Conservation (phyloP, 30 jellyfish, hydroid and myxozoan genomes). For the Cassiopea andromeda region DNA sequence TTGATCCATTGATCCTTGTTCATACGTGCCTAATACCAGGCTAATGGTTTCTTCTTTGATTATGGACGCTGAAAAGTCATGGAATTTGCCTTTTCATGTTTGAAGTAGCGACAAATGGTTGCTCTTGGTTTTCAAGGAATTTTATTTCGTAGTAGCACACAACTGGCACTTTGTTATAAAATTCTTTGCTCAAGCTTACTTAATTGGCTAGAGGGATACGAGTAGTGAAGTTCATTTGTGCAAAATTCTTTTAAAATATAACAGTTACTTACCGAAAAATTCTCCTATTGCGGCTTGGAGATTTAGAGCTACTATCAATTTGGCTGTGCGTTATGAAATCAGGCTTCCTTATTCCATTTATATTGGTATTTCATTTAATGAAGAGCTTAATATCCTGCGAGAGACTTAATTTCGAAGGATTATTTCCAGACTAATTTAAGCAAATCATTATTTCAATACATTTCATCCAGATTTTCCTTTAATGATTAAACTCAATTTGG, state of each 20-base stretch:
- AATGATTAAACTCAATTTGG: too few species aligned
- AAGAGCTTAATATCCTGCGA: neutral
- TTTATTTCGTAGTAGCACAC: neutral
- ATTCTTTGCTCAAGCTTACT: neutral
- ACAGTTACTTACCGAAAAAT: neutral
- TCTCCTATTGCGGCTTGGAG: neutral
- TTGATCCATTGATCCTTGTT: neutral
- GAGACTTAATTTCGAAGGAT: too few species aligned
- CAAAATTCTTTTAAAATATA: neutral
- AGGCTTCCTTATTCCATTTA: neutral
- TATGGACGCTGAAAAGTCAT: conserved; percentile 1
- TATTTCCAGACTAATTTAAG: too few species aligned
- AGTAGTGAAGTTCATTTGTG: neutral
- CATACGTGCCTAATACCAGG: neutral
- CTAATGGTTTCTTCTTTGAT: neutral
- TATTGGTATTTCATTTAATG: neutral
- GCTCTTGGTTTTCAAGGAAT: neutral
- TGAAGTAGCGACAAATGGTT: neutral
- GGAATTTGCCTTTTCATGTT: neutral
- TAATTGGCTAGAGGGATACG: neutral
- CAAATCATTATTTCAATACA: too few species aligned
- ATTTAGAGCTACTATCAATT: neutral
- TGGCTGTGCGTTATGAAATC: neutral
- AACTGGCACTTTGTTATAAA: neutral
- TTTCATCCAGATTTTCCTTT: too few species aligned